Conservation (phyloP, 1,140 invertebrate species). For the Onthophagus taurus region DNA sequence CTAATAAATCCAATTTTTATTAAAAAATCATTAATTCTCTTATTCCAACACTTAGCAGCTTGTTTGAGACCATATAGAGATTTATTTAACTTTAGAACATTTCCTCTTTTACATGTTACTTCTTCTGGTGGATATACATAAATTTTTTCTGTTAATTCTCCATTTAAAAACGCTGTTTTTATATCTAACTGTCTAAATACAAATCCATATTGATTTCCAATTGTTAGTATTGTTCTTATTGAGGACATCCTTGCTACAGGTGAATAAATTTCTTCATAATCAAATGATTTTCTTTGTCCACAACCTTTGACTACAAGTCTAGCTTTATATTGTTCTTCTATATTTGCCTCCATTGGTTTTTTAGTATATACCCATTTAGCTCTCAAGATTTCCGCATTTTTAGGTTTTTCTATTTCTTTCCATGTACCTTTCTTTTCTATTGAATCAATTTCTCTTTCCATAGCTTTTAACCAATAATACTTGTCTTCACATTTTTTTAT, state of each 20-base stretch:
- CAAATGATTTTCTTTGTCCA: conserved; percentile 32
- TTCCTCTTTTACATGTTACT: conserved; percentile 16
- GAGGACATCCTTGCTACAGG: conserved; percentile 32
- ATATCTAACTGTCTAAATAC: conserved; percentile 36
- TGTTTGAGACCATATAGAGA: conserved; percentile 21
- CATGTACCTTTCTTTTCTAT: conserved; percentile 17
- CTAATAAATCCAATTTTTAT: not conserved
- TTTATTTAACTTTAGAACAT: conserved; percentile 22
- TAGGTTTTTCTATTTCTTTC: conserved; percentile 2
- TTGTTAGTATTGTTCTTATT: conserved; percentile 33
- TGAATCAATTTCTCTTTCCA: conserved; percentile 12
- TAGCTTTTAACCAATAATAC: conserved; percentile 14
- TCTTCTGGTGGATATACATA: conserved; percentile 34
- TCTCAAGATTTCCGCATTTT: conserved; percentile 3
- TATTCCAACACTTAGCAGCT: conserved; percentile 22
- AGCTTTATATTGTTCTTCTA: conserved; percentile 29
- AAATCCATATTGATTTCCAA: conserved; percentile 29
- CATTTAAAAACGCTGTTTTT: conserved; percentile 38
- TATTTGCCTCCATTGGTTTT: not conserved
- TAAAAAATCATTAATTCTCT: conserved; percentile 19
- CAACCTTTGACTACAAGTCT: conserved; percentile 39
- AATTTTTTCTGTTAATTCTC: conserved; percentile 34
- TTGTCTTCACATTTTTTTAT: conserved; percentile 22
- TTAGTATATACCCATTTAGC: conserved; percentile 10
- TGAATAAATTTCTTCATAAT: conserved; percentile 37